Evolutionary conservation across 2,888 invertebrate genomes (phyloP), one percentile per base, ranked within the genome.

Genomic region (Drosophila hamatofila): DNA sequence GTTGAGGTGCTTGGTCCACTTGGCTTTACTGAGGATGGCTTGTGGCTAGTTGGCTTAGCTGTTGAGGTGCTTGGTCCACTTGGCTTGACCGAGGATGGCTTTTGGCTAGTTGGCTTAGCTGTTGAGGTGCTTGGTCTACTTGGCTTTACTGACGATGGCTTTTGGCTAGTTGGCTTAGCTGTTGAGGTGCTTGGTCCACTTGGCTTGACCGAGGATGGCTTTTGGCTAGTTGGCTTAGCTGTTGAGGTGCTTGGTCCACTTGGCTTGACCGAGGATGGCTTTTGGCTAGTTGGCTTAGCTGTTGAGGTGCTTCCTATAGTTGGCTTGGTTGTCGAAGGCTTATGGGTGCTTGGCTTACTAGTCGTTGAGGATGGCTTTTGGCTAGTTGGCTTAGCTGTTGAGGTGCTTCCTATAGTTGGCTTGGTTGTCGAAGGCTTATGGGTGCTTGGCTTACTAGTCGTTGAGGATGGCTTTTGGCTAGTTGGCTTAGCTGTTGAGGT

Each of bases 221-320:
- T 61, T 16, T 1, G 8, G 1, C 48, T 4, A 3, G 12, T 70
- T 14, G 66, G 21, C 51, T 23, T 52, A 0, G 1, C 6, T 3
- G 74, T 70, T 0, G 61, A 41, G 4, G 25, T 30, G 6, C 12
- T 49, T 49, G n/a, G n/a, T n/a, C n/a, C n/a, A 7, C 56, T 66
- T 30, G 52, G 51, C 12, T 27, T 55, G 2, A 16, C 5, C 2
- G 55, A 27, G 3, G 41, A 41, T 0, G 41, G 41, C 41, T n/a
- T 41, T 18, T 41, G 18, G 9, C 8, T 11, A 1, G 1, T 41
- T 18, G 41, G 9, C 18, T 4, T 12, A 21, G 12, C 12, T 21
- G 42, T 42, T 12, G 42, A 12, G 21, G 42, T 42, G 1, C 42
- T 42, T 21, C 42, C 12, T 6, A 16, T 16, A 6, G 21, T 42